A percentile compares a stretch with the other conserved stretches of the same genome.
Conservation (phyloP, 2,113 vertebrate genomes). For the cattle (Bos taurus) region ARS-UCD2.0 NC_037342.1:23567001-23567500, state of each 20-base stretch:
- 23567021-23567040: background rate
- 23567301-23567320: background rate
- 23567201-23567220: background rate
- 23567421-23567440: background rate
- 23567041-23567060: background rate
- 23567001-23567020: accelerated
- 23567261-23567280: background rate
- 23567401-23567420: background rate
- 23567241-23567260: accelerated
- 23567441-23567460: background rate
- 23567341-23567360: background rate
- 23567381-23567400: background rate
- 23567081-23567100: accelerated
- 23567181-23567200: background rate
- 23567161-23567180: background rate
- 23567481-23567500: background rate
- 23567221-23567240: background rate
- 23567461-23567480: background rate
- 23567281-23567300: background rate
- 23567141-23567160: background rate
- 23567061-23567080: accelerated
- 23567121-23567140: background rate
- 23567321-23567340: background rate
- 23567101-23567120: background rate
- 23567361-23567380: constrained; percentile 4